Percentiles rank a stretch among this genome's conserved stretches.
phyloP scores from a whole-genome alignment of 2,888 invertebrate genomes.

The Gastracanthus pulcherrimus region DNA sequence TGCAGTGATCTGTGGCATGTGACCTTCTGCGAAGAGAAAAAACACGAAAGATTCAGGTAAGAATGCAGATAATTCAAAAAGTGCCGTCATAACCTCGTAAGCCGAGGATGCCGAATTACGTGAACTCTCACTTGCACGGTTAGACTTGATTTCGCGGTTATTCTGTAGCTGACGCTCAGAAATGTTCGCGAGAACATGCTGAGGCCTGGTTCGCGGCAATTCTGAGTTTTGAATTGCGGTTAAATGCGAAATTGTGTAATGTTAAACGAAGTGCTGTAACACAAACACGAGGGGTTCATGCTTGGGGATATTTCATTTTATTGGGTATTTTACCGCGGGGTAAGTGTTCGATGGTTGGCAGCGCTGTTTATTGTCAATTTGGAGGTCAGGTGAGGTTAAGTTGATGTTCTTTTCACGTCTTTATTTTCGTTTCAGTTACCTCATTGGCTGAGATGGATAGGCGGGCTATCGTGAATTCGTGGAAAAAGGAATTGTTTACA shows the following conservation, averaged over 20 bases:
- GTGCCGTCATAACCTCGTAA: slow-evolving; percentile 62
- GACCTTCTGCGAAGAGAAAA: slow-evolving; percentile 57
- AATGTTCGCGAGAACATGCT: slow-evolving; percentile 67
- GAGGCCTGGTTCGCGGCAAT: not conserved
- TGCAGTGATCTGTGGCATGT: slow-evolving; percentile 57
- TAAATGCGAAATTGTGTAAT: not conserved
- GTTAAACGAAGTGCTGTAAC: not conserved
- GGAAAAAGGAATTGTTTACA: no score
- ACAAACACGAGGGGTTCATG: not conserved
- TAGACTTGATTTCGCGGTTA: slow-evolving; percentile 60
- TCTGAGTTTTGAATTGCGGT: not conserved
- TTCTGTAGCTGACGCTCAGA: slow-evolving; percentile 55
- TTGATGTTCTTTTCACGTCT: no score
- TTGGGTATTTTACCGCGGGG: not conserved
- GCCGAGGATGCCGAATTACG: not conserved
- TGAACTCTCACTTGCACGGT: slow-evolving; percentile 62
- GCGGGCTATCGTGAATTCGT: no score
- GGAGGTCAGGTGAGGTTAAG: no score
- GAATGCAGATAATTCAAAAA: slow-evolving; percentile 19
- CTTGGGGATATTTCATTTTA: not conserved
- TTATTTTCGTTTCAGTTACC: no score
- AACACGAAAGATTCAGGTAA: not conserved
- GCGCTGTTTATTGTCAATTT: not conserved
- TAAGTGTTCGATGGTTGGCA: not conserved
- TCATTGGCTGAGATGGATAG: no score